A percentile compares a stretch with the other conserved stretches of the same genome.
Conservation (phyloP, 2,797 vertebrate genomes). For the Agapornis canus region DNA sequence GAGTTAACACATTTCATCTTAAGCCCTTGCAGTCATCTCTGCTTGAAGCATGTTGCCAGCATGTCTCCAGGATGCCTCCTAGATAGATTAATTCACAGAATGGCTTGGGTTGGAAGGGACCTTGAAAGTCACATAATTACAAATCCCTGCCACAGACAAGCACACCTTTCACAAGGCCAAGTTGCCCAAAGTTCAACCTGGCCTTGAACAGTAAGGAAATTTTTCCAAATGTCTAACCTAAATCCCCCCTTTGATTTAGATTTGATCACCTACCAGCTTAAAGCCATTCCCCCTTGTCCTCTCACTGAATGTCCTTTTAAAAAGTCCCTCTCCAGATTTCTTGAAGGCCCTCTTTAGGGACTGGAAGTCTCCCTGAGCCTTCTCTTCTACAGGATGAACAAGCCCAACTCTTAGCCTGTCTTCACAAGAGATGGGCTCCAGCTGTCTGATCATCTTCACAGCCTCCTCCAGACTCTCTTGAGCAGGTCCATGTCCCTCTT, state of each 20-base stretch:
- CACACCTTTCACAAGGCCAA: neutral
- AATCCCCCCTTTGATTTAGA: neutral
- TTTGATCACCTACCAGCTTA: neutral
- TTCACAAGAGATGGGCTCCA: neutral
- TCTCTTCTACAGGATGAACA: neutral
- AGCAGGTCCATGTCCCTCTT: neutral
- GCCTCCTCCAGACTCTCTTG: neutral
- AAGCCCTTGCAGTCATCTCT: neutral
- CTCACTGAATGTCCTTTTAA: neutral
- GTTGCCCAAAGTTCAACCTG: neutral
- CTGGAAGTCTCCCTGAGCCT: neutral
- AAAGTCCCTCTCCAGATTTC: neutral
- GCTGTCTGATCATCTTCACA: neutral
- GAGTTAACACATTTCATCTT: neutral
- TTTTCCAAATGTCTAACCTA: neutral
- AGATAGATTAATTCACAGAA: neutral
- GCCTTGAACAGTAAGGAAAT: neutral
- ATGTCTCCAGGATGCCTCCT: neutral
- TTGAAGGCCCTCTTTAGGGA: neutral
- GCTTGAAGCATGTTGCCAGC: neutral
- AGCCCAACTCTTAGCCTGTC: neutral
- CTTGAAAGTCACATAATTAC: neutral
- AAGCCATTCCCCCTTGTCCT: neutral
- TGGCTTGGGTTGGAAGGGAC: neutral
- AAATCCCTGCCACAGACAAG: neutral